Percentiles rank a stretch among this genome's conserved stretches.
Conservation (phyloP, 2,113 vertebrate species). For the Psittacula cyanocephala region DNA sequence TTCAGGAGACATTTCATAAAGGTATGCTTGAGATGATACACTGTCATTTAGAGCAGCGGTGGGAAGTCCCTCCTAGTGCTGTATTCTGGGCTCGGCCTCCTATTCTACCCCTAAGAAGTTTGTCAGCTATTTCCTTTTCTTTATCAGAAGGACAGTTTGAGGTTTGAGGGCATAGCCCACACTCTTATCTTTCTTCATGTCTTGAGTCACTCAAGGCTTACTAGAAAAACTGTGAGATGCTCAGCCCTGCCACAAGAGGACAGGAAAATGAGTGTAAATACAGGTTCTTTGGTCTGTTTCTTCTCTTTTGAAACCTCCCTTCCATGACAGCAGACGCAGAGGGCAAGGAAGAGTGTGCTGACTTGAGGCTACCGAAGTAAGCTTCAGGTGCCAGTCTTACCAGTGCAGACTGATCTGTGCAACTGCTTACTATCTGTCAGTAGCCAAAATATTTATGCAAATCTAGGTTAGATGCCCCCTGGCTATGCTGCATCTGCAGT, state of each 20-base stretch:
- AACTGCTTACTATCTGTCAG: not conserved
- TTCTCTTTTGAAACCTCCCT: not conserved
- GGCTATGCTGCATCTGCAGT: not conserved
- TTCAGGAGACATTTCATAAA: not conserved
- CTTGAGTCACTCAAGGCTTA: not conserved
- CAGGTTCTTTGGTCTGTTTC: not conserved
- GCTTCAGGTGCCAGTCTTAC: not conserved
- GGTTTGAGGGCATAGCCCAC: not conserved
- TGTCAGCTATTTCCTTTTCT: not conserved
- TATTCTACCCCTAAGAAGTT: not conserved
- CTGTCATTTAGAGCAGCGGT: not conserved
- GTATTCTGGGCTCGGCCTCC: not conserved
- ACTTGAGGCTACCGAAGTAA: not conserved
- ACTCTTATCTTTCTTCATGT: not conserved
- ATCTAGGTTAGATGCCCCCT: not conserved
- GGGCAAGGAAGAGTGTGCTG: not conserved
- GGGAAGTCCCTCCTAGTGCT: not conserved
- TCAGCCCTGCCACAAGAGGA: not conserved
- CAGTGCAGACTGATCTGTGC: not conserved
- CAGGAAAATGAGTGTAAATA: not conserved
- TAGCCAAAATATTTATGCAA: not conserved
- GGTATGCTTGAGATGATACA: rapidly evolving
- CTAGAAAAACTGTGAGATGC: not conserved
- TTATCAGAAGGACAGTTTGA: not conserved
- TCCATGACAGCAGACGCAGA: rapidly evolving